phyloP scores from a whole-genome alignment of 2,113 vertebrate genomes.

The Sylvicapra grimmia region DNA sequence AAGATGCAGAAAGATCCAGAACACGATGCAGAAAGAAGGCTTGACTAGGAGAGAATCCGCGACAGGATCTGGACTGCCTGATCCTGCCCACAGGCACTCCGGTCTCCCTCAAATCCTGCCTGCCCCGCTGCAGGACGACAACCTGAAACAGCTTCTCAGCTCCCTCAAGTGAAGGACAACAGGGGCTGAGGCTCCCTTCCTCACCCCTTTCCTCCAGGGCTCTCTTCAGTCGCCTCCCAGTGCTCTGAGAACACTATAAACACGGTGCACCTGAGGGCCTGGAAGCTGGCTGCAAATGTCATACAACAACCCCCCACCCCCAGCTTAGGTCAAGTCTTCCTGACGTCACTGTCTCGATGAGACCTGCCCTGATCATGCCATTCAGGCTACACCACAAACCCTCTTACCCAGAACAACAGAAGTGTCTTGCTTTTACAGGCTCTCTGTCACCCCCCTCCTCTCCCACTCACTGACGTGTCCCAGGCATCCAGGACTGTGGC shows the following conservation, averaged over 20 bases:
- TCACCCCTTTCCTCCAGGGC: rapidly evolving
- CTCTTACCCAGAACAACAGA: not conserved
- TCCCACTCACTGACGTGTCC: not conserved
- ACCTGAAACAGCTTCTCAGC: not conserved
- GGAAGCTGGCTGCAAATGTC: not conserved
- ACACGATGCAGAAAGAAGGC: not conserved
- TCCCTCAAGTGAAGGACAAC: not conserved
- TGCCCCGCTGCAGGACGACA: not conserved
- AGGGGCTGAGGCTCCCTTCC: rapidly evolving
- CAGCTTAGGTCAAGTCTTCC: not conserved
- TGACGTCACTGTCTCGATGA: not conserved
- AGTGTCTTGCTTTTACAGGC: not conserved
- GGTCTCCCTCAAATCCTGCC: not conserved
- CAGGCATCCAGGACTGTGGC: not conserved
- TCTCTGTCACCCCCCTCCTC: not conserved
- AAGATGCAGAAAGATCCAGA: not conserved
- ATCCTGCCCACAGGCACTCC: not conserved
- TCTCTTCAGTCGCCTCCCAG: not conserved
- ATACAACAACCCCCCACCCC: rapidly evolving
- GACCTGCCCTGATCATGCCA: not conserved
- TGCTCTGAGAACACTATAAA: not conserved
- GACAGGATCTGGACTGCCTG: rapidly evolving
- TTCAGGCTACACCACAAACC: not conserved
- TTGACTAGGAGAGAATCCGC: rapidly evolving
- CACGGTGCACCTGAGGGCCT: rapidly evolving